Evolutionary conservation across 2,797 vertebrate species (phyloP), one percentile per base, ranked within the genome.

Genomic region (Oreochromis grahami): DNA sequence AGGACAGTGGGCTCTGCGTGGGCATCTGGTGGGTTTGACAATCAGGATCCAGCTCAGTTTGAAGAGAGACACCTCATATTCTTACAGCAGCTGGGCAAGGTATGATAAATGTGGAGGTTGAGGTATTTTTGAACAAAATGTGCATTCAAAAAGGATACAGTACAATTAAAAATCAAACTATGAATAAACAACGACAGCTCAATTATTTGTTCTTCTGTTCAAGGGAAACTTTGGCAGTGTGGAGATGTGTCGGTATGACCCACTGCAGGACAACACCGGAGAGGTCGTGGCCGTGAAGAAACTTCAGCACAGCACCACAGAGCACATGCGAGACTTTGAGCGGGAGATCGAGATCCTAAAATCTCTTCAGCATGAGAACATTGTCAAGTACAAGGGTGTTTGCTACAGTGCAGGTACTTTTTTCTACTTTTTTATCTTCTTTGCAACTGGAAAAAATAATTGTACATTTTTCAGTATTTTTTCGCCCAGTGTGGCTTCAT

Each of bases 201-300:
- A 82, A 14, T 36, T 19, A n/a, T 10, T 14, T 60, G 9, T 2
- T 68, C 55, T 65, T 86, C 56, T 72, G 52, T 80, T 84, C 43
- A 83, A 99, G 98, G 98, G 98, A 43, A 99, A 99, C 93, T 99
- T 99, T 93, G 98, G 98, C 88, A 99, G 98, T 32, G 98, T 99
- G 95, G 98, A 99, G 95, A 98, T 99, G 97, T 99, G 98, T 87
- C 97, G 98, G 0, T 99, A 99, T 9, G 98, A 99, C 91, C 98
- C 98, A 0, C 96, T 99, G 14, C 97, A 99, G 94, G 98, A 99
- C 92, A 98, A 98, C 94, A 99, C 98, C 0, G 98, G 98, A 1
- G 98, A 99, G 43, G 98, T 99, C 7, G 98, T 99, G 52, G 98
- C 98, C 8, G 98, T 99, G 78, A 99, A 99, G 86, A 99, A 99